phyloP scores from a whole-genome alignment of 2,797 vertebrate species.

The Craterocephalus amniculus region DNA sequence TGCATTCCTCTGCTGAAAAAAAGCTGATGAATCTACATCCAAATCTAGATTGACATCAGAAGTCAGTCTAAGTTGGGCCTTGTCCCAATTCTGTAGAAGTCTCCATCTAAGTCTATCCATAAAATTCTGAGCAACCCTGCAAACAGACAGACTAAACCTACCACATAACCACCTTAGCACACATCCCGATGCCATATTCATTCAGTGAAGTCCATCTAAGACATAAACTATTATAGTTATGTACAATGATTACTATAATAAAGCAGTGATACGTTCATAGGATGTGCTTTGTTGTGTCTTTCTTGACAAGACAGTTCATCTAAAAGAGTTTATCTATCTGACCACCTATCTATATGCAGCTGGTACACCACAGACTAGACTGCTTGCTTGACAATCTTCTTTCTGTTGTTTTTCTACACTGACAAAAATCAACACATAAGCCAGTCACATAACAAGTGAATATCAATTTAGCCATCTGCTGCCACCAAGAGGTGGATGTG shows the following conservation, averaged over 20 bases:
- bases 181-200: not conserved
- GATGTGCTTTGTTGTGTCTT: slow-evolving; percentile 3
- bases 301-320: too few species aligned
- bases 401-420: slow-evolving; percentile 5
- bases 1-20: not conserved
- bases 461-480: slow-evolving; percentile 67
- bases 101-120: not conserved
- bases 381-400: slow-evolving; percentile 1
- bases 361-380: not conserved
- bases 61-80: not conserved
- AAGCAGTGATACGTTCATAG: slow-evolving; percentile 2
- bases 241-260: not conserved
- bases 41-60: not conserved
- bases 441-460: not conserved
- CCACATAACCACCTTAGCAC: not conserved
- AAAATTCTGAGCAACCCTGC: not conserved
- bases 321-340: not conserved
- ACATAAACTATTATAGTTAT: slow-evolving; percentile 1
- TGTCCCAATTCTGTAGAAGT: not conserved
- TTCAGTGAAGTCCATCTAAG: not conserved
- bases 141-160: not conserved
- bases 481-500: slow-evolving; percentile 70
- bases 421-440: slow-evolving; percentile 11
- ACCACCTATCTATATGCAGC: not conserved
- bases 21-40: not conserved